These are phyloP conservation scores for Athalia rosae DNA, from an alignment of 2,888 invertebrate species.

Conservation along the genomic window DNA sequence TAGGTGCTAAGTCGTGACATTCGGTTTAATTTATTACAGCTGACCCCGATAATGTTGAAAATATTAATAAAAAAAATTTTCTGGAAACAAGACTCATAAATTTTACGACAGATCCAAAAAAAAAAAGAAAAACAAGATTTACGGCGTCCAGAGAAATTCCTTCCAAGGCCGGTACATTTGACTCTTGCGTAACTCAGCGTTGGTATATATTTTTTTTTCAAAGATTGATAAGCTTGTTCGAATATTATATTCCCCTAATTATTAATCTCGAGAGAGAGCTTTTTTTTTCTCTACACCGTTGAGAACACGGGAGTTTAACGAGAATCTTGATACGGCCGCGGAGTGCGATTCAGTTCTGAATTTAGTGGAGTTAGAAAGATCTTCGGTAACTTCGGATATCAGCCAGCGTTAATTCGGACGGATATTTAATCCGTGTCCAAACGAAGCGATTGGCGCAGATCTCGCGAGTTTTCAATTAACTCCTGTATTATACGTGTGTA, in stretches of 20 bases:
- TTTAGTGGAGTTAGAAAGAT: background rate
- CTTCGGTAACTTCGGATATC: background rate
- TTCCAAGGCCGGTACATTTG: no score
- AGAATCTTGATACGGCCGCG: background rate
- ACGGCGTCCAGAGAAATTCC: no score
- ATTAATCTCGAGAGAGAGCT: background rate
- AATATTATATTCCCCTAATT: no score
- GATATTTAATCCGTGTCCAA: background rate
- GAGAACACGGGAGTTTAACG: background rate
- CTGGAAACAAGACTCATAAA: constrained; percentile 57
- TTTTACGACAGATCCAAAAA: constrained; percentile 45
- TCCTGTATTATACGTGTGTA: background rate
- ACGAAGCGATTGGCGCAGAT: background rate
- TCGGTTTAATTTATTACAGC: constrained; percentile 56
- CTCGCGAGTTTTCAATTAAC: background rate
- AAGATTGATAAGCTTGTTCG: no score
- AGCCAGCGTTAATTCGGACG: background rate
- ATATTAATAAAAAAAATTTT: constrained; percentile 51
- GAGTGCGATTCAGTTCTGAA: background rate
- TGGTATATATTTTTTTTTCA: no score
- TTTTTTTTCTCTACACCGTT: background rate
- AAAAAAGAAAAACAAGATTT: no score
- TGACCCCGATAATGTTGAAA: constrained; percentile 52
- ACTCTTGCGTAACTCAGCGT: no score
- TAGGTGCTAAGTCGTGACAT: constrained; percentile 46